Evolutionary conservation across 2,797 vertebrate genomes (phyloP).

Genomic region (Bradypodion pumilum): DNA sequence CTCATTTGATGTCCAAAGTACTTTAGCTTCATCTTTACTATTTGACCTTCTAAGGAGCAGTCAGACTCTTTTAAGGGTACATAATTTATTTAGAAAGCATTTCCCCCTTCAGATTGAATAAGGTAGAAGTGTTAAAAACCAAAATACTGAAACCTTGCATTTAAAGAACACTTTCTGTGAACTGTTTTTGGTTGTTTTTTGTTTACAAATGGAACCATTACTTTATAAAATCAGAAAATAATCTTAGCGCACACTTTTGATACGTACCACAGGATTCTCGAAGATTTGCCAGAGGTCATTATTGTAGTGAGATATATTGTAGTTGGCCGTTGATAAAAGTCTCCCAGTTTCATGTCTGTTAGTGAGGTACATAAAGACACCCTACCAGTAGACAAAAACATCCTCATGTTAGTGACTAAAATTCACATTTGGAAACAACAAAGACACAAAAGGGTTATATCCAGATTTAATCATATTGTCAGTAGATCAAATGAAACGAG

Average conservation of each 20-base stretch:
- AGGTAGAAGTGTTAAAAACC: not conserved
- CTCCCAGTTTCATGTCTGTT: constrained; percentile 97
- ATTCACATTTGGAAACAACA: not conserved
- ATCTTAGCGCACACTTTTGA: constrained; percentile 35
- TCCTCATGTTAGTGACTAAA: constrained; percentile 7
- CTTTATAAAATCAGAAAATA: not conserved
- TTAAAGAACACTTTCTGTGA: not conserved
- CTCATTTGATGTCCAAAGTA: too few species aligned
- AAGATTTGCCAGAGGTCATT: constrained; percentile 99
- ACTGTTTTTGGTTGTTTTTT: too few species aligned
- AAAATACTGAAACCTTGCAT: not conserved
- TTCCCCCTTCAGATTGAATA: not conserved
- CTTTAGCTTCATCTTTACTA: too few species aligned
- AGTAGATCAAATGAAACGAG: not conserved
- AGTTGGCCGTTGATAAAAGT: constrained; percentile 94
- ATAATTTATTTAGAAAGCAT: too few species aligned
- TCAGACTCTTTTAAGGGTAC: too few species aligned
- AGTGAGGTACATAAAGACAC: constrained; percentile 97
- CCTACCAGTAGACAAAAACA: constrained; percentile 78
- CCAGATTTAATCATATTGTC: not conserved
- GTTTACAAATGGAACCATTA: too few species aligned
- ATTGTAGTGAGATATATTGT: constrained; percentile 94
- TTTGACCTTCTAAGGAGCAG: too few species aligned
- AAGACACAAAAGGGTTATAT: not conserved
- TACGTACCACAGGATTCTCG: constrained; percentile 96